phyloP scores from a whole-genome alignment of 2,888 invertebrate species.

The Fragum fragum region DNA sequence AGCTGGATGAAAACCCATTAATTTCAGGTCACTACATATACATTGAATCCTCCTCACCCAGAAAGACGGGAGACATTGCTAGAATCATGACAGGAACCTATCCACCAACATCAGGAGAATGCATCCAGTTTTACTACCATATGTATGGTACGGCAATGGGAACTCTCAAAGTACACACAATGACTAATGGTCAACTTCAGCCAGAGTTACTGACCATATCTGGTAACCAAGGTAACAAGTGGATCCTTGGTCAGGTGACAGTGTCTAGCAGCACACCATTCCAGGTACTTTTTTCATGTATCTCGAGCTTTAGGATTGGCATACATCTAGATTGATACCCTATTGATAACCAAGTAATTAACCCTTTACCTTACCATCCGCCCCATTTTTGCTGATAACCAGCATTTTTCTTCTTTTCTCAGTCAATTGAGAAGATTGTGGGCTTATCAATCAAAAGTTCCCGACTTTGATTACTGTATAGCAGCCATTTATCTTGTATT shows the following conservation, averaged over 20 bases:
- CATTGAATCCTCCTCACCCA: slow-evolving; percentile 87
- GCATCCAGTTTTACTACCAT: slow-evolving; percentile 84
- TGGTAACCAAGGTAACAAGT: slow-evolving; percentile 81
- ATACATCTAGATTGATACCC: too few relatives aligned
- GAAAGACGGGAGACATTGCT: slow-evolving; percentile 89
- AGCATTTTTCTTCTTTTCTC: too few relatives aligned
- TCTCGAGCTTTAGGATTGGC: too few relatives aligned
- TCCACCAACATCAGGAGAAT: slow-evolving; percentile 75
- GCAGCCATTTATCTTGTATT: too few relatives aligned
- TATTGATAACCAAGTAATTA: too few relatives aligned
- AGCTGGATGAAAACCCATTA: too few relatives aligned
- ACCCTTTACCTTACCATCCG: too few relatives aligned
- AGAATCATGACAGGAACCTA: slow-evolving; percentile 85
- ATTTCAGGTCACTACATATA: slow-evolving; percentile 80
- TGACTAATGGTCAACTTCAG: slow-evolving; percentile 52
- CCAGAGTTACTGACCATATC: slow-evolving; percentile 67
- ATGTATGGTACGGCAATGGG: slow-evolving; percentile 82
- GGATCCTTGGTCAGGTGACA: slow-evolving; percentile 78
- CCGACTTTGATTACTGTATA: too few relatives aligned
- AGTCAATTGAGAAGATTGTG: too few relatives aligned
- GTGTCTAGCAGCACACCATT: slow-evolving; percentile 66
- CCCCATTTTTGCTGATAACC: too few relatives aligned
- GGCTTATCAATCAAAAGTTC: too few relatives aligned
- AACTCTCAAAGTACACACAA: slow-evolving; percentile 77
- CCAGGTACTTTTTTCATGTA: slow-evolving; percentile 67